These are phyloP conservation scores for Halocynthia roretzi DNA, from an alignment of 23 tunicate genomes.

Conservation along the genomic window DNA sequence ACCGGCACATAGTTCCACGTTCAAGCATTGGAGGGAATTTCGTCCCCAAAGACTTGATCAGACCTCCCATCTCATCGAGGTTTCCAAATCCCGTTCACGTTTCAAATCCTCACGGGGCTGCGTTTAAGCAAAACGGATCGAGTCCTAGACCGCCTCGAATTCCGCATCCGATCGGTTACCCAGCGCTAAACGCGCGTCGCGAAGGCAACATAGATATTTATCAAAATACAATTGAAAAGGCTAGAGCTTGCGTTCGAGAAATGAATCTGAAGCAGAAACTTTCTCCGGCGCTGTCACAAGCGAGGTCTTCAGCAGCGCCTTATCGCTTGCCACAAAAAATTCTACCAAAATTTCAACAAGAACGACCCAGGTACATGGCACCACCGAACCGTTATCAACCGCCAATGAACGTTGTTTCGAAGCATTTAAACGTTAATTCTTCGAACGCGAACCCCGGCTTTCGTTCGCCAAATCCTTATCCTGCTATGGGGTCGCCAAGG, in stretches of 20 bases:
- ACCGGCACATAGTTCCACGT: not conserved
- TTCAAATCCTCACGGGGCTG: not conserved
- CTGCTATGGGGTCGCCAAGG: no score
- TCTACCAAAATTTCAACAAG: no score
- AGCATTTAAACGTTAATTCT: no score
- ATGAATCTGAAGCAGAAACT: constrained; percentile 4
- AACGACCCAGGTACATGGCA: no score
- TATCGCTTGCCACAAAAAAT: no score
- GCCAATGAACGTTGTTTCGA: no score
- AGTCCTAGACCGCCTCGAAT: constrained; percentile 1
- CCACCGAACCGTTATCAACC: no score
- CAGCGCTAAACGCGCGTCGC: not conserved
- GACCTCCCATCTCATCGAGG: not conserved
- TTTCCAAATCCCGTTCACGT: not conserved
- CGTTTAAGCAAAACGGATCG: not conserved
- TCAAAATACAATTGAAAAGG: constrained; percentile 20
- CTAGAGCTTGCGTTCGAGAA: constrained; percentile 11
- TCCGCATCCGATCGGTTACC: not conserved
- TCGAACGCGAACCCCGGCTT: no score
- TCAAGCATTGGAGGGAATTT: not conserved
- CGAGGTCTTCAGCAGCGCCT: not conserved
- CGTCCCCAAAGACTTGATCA: not conserved
- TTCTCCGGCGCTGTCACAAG: not conserved
- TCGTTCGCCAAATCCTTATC: no score
- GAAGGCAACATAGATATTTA: constrained; percentile 18